These are phyloP conservation scores for Pseudolaguvia tuberculata DNA, from an alignment of 2,113 vertebrate species.

Conservation along the genomic window DNA sequence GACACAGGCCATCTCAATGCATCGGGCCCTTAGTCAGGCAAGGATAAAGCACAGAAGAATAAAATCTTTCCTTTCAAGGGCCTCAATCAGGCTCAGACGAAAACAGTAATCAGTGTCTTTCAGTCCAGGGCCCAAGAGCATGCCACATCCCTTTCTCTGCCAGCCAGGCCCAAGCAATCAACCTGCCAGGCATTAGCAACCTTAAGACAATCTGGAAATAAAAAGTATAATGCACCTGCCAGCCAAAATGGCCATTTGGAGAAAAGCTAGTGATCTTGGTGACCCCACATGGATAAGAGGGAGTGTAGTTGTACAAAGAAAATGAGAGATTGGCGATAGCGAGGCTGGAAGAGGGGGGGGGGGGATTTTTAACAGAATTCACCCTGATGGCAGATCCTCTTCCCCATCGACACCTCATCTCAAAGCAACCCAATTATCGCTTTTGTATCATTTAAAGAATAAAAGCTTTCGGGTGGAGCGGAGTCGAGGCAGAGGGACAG, in stretches of 20 bases:
- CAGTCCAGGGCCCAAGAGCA: slow-evolving; percentile 87
- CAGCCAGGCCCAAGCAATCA: slow-evolving; percentile 99
- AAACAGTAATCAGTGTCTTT: slow-evolving; percentile 99
- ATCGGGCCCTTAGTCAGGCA: slow-evolving; percentile 87
- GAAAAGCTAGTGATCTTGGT: slow-evolving; percentile 99
- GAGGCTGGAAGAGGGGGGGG: slow-evolving; percentile 78
- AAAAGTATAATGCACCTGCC: slow-evolving; percentile 99
- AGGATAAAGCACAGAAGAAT: slow-evolving; percentile 93
- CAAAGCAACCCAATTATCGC: slow-evolving; percentile 98
- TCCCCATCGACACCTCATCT: slow-evolving; percentile 95
- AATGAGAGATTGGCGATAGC: slow-evolving; percentile 70
- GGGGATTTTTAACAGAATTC: slow-evolving; percentile 97
- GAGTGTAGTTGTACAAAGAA: slow-evolving; percentile 64
- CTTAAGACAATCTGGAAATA: slow-evolving; percentile 99
- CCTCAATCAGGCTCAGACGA: slow-evolving; percentile 99
- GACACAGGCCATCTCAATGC: slow-evolving; percentile 96
- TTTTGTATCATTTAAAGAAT: slow-evolving; percentile 98
- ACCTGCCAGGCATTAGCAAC: slow-evolving; percentile 99
- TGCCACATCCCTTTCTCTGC: slow-evolving; percentile 94
- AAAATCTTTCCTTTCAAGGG: slow-evolving; percentile 99
- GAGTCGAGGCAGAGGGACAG: slow-evolving; percentile 40
- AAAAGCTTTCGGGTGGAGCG: slow-evolving; percentile 82
- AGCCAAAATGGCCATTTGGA: slow-evolving; percentile 99
- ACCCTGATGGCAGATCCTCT: slow-evolving; percentile 92
- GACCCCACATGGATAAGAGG: slow-evolving; percentile 84